Base-by-base conservation (phyloP, 2,888 invertebrate species). In the Zhuqinia jingwanae region DNA sequence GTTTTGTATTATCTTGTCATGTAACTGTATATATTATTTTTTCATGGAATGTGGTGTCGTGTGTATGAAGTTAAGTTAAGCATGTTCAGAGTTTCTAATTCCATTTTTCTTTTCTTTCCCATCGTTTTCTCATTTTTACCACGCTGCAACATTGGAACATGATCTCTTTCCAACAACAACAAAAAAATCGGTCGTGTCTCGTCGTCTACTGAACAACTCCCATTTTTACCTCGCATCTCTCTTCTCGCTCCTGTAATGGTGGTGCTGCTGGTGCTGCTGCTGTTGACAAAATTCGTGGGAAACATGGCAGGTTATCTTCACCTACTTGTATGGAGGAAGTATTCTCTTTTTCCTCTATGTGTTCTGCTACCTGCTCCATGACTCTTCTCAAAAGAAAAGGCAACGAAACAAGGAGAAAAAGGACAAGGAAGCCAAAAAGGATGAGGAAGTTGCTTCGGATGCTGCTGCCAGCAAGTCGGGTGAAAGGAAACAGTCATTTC, bases 341-440 rank as follows among this genome's bases (percentile, higher is more conserved):
- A 97, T 98, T 93, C 94, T 97, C 91, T 98, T 98, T 94, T 94
- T 98, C 92, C 94, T 97, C 91, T 98, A 97, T 94, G 97, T 97
- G 91, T 97, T 97, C 94, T 97, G 97, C 94, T 97, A 97, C 94
- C 94, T 98, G 91, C 95, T 97, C 91, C 97, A 97, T 94, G 97
- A 97, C 92, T 97, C 91, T 53, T 90, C 91, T 81, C 91, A 90
- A 81, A 91, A 90, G 90, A 91, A 91, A 85, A 87, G 90, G 82
- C 89, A 91, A 88, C 83, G 88, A 81, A 90, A 89, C 80, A 89
- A 90, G 75, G 89, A 88, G 56, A 88, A 87, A 42, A 89, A 89
- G 85, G 90, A 90, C 80, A 89, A 90, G 84, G 90, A 90, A 84
- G 70, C 88, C 75, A 90, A 89, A 86, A 89, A 90, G 78, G 91